These are phyloP conservation scores for Xiphorhynchus erythropygius DNA, from an alignment of 2,797 vertebrate genomes.

Conservation along the genomic window DNA sequence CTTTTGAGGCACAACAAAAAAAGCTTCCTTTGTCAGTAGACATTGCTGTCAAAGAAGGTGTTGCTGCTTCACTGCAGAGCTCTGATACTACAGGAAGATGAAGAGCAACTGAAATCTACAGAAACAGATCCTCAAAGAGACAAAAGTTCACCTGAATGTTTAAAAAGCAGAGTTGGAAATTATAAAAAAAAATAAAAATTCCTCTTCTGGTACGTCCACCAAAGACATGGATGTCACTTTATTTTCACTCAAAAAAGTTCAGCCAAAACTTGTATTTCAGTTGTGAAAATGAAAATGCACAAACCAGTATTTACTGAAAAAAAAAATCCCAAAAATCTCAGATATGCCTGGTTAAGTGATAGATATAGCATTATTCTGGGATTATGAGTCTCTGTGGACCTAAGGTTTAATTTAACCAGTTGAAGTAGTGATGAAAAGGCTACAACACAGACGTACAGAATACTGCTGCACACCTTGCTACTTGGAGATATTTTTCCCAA, in stretches of 20 bases:
- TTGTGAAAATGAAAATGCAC: background rate
- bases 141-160: background rate
- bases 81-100: background rate
- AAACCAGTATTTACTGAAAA: background rate
- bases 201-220: background rate
- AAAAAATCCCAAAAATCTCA: background rate
- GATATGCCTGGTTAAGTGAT: background rate
- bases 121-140: background rate
- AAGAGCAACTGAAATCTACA: background rate
- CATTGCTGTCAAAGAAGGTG: background rate
- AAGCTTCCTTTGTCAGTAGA: background rate
- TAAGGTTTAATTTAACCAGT: background rate
- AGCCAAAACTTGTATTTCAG: background rate
- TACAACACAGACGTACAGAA: background rate
- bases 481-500: background rate
- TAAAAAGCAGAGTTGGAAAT: background rate
- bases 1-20: background rate
- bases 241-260: background rate
- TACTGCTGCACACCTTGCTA: background rate
- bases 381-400: background rate
- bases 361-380: background rate
- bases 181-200: background rate
- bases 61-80: background rate
- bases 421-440: background rate
- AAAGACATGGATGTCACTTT: background rate